A percentile compares a stretch with the other conserved stretches of the same genome.
Conservation (phyloP, 2,113 vertebrate species). For the Chionomys nivalis region DNA sequence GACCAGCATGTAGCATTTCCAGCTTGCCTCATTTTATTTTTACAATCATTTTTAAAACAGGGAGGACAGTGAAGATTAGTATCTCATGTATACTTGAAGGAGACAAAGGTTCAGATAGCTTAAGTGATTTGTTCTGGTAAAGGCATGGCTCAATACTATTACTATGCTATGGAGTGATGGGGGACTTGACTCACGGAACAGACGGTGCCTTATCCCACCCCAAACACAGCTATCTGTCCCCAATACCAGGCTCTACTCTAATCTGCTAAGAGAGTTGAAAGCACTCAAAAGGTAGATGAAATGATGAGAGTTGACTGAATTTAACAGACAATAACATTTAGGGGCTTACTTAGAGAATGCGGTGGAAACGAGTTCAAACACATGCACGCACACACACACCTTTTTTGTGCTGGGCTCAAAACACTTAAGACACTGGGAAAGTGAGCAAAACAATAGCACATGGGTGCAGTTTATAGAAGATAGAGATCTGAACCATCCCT, state of each 20-base stretch:
- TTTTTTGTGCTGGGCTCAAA: not conserved
- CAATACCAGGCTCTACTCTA: not conserved
- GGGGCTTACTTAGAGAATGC: conserved; percentile 25
- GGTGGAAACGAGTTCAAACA: not conserved
- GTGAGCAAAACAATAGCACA: conserved; percentile 25
- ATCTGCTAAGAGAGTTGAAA: not conserved
- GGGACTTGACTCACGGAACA: conserved; percentile 39
- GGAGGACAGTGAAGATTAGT: not conserved
- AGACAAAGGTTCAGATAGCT: not conserved
- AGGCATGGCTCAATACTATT: not conserved
- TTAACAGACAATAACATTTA: conserved; percentile 15
- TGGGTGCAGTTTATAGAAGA: conserved; percentile 64
- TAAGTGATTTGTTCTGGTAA: not conserved
- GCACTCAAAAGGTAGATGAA: not conserved
- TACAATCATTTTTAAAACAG: not conserved
- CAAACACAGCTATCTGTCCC: not conserved
- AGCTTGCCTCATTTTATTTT: not conserved
- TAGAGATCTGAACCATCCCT: conserved; percentile 73
- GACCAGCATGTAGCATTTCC: not conserved
- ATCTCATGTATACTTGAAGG: not conserved
- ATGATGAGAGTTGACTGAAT: conserved; percentile 42
- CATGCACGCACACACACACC: not conserved
- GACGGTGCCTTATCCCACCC: not conserved
- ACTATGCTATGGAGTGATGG: not conserved
- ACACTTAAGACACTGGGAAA: conserved; percentile 41